Base-by-base conservation (phyloP, 2,797 vertebrate species). In the Ptychadena robeensis region DNA sequence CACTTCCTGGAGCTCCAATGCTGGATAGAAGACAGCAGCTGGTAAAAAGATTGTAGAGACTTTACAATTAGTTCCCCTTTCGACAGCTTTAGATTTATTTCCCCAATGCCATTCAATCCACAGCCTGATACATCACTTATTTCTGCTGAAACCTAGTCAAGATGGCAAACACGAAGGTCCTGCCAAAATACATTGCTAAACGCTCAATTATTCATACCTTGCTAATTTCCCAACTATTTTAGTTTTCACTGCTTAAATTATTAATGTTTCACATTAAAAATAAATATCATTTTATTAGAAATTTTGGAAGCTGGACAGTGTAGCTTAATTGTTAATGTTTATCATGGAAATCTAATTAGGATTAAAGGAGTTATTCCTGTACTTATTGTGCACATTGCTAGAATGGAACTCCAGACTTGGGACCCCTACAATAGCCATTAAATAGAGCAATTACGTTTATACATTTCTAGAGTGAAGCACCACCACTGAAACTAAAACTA, bases 181-280 rank as follows among this genome's bases (percentile, higher is more conserved):
- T 79, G 40, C 59, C 73, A 1, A 82, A 81, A 37, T 61, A 40
- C 0, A 15, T 87, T 87, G 89, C 78, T 34, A 10, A 9, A 66
- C 65, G 27, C 72, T 92, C 86, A 91, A 93, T 93, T 91, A 93
- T 92, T 94, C 86, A 94, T 67, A 82, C 81, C 57, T 9, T 44
- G 80, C 87, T 88, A 89, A 89, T 88, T 91, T 90, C 82, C 86
- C 89, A 92, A 90, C 87, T 89, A 90, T 87, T 88, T 90, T 88
- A 74, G 89, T 87, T 93, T 93, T 91, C 88, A 89, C 89, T 90
- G 90, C 91, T 91, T 89, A 89, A 92, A 92, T 93, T 92, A 93
- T 94, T 93, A 93, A 92, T 91, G 92, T 91, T 92, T 89, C 86
- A 65, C 70, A 93, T 94, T 87, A 93, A 93, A 91, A 88, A 94